Conservation (phyloP, 1,140 invertebrate species). For the Zaprionus africanus region DNA sequence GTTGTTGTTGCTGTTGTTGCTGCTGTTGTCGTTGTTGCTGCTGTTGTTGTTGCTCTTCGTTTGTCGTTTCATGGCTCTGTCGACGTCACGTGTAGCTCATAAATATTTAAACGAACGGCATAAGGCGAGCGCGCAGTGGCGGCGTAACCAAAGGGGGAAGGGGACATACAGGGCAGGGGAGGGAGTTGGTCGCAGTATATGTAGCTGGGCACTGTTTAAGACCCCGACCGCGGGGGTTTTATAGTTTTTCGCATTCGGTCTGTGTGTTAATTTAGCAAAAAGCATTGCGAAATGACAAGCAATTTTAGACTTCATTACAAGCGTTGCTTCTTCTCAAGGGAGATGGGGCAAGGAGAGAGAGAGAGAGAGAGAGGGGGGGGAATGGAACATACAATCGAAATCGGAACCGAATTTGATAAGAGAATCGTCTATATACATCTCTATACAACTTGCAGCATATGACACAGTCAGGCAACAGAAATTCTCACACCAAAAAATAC, state of each 20-base stretch:
- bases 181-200: too few species aligned
- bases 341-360: too few species aligned
- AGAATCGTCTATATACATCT: background rate
- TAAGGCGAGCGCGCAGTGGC: too few species aligned
- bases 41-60: background rate
- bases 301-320: constrained; percentile 74
- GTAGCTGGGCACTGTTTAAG: background rate
- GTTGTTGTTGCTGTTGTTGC: constrained; percentile 6
- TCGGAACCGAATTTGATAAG: constrained; percentile 12
- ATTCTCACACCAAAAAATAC: background rate
- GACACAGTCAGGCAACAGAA: constrained; percentile 10
- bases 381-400: constrained; percentile 5
- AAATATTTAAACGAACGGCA: constrained; percentile 67
- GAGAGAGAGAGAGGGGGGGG: background rate
- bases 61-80: constrained; percentile 48
- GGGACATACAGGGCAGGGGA: background rate
- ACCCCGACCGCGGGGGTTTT: constrained; percentile 46
- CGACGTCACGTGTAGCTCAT: constrained; percentile 72
- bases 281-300: constrained; percentile 72
- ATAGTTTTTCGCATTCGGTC: constrained; percentile 59
- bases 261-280: constrained; percentile 78
- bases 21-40: constrained; percentile 4
- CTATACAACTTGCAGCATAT: constrained; percentile 20
- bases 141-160: background rate
- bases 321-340: background rate